Percentiles rank a stretch among this genome's conserved stretches.
phyloP scores from a whole-genome alignment of 1,140 invertebrate species.

The Drosophila ficusphila region DNA sequence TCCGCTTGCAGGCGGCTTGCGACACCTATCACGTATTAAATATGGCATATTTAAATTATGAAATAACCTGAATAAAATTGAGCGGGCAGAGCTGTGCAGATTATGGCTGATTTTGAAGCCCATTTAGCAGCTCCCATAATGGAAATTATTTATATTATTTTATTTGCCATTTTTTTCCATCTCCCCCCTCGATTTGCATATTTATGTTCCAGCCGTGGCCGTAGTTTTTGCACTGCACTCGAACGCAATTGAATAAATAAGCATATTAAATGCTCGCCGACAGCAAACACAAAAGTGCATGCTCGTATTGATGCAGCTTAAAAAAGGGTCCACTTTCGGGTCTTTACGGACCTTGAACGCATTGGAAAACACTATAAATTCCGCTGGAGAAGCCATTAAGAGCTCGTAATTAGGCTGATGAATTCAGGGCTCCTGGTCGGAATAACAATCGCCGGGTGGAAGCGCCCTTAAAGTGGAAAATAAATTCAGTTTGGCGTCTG shows the following conservation, averaged over 20 bases:
- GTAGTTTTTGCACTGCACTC: conserved; percentile 12
- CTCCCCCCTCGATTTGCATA: conserved; percentile 31
- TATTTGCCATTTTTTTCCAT: not conserved
- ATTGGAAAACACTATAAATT: conserved; percentile 8
- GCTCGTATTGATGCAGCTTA: conserved; percentile 2
- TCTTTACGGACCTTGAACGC: not conserved
- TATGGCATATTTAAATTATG: conserved; percentile 54
- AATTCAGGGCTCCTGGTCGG: conserved; percentile 6
- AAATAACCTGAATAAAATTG: conserved; percentile 23
- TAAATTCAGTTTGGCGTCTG: conserved; percentile 36
- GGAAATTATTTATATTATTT: conserved; percentile 34
- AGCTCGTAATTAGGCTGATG: conserved; percentile 29
- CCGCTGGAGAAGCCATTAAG: conserved; percentile 12
- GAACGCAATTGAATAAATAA: conserved; percentile 49
- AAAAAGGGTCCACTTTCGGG: not conserved
- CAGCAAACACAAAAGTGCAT: not conserved
- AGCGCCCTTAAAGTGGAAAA: conserved; percentile 10
- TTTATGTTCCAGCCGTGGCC: conserved; percentile 15
- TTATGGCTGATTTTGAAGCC: conserved; percentile 44
- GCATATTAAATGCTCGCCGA: conserved; percentile 39
- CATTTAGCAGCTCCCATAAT: conserved; percentile 21
- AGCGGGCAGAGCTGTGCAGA: conserved; percentile 17
- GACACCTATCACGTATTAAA: conserved; percentile 48
- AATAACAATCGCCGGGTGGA: not conserved
- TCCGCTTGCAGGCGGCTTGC: conserved; percentile 45